phyloP scores from a whole-genome alignment of 2,888 invertebrate genomes.

The Coelopa pilipes region DNA sequence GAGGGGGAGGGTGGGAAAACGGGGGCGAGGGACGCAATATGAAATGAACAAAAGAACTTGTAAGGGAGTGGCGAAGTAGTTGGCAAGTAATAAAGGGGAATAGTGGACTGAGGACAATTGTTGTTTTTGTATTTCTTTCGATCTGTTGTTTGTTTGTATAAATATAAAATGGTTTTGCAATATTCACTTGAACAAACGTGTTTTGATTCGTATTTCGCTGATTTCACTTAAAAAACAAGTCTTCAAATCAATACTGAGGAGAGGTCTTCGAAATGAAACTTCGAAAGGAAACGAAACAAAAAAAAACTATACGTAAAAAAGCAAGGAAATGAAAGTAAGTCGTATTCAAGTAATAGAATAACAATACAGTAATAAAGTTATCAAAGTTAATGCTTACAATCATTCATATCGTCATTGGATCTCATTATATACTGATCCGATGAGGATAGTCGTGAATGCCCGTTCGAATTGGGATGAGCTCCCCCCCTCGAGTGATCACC shows the following conservation, averaged over 20 bases:
- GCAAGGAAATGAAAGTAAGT: not conserved
- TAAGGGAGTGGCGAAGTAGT: not conserved
- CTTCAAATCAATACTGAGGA: slow-evolving; percentile 38
- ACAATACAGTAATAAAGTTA: slow-evolving; percentile 27
- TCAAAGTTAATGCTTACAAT: slow-evolving; percentile 66
- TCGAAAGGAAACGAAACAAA: not conserved
- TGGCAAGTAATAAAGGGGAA: slow-evolving; percentile 6
- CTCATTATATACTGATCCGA: slow-evolving; percentile 69
- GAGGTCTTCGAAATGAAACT: not conserved
- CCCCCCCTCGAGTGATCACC: slow-evolving; percentile 67
- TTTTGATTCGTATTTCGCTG: slow-evolving; percentile 36
- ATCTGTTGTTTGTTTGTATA: not conserved
- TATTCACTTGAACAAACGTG: slow-evolving; percentile 40
- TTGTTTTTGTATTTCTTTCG: slow-evolving; percentile 33
- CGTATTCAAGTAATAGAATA: slow-evolving; percentile 26
- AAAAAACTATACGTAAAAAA: slow-evolving; percentile 1
- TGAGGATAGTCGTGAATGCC: slow-evolving; percentile 69
- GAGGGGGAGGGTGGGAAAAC: not conserved
- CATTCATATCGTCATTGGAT: slow-evolving; percentile 69
- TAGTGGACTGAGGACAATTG: slow-evolving; percentile 15
- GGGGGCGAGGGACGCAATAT: not conserved
- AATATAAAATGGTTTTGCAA: slow-evolving; percentile 1
- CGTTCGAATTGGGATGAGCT: slow-evolving; percentile 69
- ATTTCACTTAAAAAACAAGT: slow-evolving; percentile 38
- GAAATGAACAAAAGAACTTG: not conserved